These are phyloP conservation scores for Zalophus californianus DNA, from an alignment of 2,797 vertebrate genomes.

Conservation along the genomic window DNA sequence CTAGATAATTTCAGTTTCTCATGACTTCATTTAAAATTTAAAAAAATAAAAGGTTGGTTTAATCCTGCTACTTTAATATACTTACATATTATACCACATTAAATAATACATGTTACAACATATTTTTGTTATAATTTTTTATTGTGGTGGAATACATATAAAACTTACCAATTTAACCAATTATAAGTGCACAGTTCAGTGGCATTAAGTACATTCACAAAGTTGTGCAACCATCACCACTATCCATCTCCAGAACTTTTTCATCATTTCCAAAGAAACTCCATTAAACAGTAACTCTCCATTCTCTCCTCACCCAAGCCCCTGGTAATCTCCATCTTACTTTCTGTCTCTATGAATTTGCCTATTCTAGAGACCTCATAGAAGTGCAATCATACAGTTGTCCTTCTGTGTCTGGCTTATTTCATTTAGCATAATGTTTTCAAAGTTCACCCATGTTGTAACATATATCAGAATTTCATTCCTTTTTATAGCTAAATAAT, in stretches of 20 bases:
- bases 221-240: not conserved
- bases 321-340: not conserved
- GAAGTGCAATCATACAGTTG: not conserved
- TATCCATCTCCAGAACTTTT: not conserved
- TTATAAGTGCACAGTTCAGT: not conserved
- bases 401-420: not conserved
- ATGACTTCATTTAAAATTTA: not conserved
- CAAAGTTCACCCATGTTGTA: not conserved
- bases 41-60: not conserved
- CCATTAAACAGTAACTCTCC: not conserved
- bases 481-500: not conserved
- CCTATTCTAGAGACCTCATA: not conserved
- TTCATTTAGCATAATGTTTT: not conserved
- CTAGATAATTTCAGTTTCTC: slow-evolving; percentile 17
- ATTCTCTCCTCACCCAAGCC: not conserved
- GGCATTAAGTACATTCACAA: not conserved
- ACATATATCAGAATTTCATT: not conserved
- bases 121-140: not conserved
- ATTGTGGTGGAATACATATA: not conserved
- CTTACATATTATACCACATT: not conserved
- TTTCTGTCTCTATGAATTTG: not conserved
- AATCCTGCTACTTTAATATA: slow-evolving; percentile 19
- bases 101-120: not conserved
- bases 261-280: not conserved
- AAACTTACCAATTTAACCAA: not conserved